Evolutionary conservation across 2,888 invertebrate species (phyloP).

Genomic region (Caenorhabditis becei): DNA sequence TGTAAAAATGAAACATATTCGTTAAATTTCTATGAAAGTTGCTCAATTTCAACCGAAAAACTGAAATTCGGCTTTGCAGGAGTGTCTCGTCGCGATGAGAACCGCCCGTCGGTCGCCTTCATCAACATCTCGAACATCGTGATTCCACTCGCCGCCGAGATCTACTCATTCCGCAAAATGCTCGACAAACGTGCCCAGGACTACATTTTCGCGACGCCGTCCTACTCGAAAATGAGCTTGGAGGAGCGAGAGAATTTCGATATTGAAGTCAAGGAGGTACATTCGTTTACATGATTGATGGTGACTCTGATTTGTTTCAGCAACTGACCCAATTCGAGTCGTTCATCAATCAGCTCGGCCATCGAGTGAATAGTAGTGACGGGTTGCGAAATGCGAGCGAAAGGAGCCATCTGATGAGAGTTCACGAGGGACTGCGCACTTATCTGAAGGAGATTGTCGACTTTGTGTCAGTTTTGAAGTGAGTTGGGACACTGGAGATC

Average conservation of each 20-base stretch:
- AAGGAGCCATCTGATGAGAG: conserved; percentile 48
- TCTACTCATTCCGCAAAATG: conserved; percentile 54
- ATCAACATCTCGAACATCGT: conserved; percentile 37
- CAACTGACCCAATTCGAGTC: conserved; percentile 49
- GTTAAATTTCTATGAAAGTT: not conserved
- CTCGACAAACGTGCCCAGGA: conserved; percentile 51
- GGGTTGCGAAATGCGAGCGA: conserved; percentile 52
- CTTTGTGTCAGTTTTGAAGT: conserved; percentile 47
- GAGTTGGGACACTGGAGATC: too few species aligned
- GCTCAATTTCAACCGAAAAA: not conserved
- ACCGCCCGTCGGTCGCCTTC: conserved; percentile 46
- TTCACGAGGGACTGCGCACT: conserved; percentile 48
- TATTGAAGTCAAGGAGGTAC: conserved; percentile 42
- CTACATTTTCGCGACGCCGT: conserved; percentile 54
- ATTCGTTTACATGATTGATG: too few species aligned
- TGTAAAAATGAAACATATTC: too few species aligned
- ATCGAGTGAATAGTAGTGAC: conserved; percentile 51
- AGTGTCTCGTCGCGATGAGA: conserved; percentile 49
- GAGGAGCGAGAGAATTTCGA: conserved; percentile 59
- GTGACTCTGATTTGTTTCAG: too few species aligned
- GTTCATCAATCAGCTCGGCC: conserved; percentile 50
- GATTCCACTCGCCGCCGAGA: conserved; percentile 46
- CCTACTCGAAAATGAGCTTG: conserved; percentile 51
- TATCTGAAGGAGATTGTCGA: conserved; percentile 57
- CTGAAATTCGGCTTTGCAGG: conserved; percentile 24